Conservation (phyloP, 2,113 vertebrate genomes). For the Pan troglodytes region NHGRI_mPanTro3-v2.1_pri NC_072414.2:49310501-49311000, state of each 20-base stretch:
- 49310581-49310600: no score
- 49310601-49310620: fast-evolving
- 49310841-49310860: background rate
- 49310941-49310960: background rate
- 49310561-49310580: background rate
- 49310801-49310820: background rate
- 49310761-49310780: no score
- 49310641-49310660: background rate
- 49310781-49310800: background rate
- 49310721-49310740: background rate
- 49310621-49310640: background rate
- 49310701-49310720: background rate
- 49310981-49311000: fast-evolving
- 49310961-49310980: background rate
- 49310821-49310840: background rate
- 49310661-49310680: background rate
- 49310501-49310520: background rate
- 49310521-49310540: background rate
- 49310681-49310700: fast-evolving
- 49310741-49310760: background rate
- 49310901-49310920: background rate
- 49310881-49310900: background rate
- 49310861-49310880: background rate
- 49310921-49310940: background rate
- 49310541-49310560: constrained; percentile 8